A percentile compares a stretch with the other conserved stretches of the same genome.
phyloP scores from a whole-genome alignment of 2,888 invertebrate genomes.

The Xylota sylvarum region DNA sequence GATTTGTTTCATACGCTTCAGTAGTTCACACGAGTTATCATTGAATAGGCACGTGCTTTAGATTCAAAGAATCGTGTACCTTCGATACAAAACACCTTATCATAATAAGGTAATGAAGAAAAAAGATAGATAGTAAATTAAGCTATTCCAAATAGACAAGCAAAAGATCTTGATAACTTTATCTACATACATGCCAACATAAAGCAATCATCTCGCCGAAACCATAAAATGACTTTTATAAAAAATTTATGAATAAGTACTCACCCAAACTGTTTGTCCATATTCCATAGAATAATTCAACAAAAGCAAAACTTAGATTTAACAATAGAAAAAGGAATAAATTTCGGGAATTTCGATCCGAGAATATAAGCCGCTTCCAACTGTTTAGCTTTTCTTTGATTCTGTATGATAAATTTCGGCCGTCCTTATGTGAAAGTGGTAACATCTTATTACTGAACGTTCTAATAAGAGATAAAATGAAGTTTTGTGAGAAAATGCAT shows the following conservation, averaged over 20 bases:
- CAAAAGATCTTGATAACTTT: background rate
- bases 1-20: too few species aligned
- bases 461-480: conserved; percentile 25
- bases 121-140: background rate
- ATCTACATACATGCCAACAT: background rate
- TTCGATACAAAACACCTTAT: background rate
- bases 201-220: background rate
- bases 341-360: conserved; percentile 97
- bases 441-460: conserved; percentile 79
- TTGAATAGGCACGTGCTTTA: background rate
- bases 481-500: conserved; percentile 18
- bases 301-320: conserved; percentile 98
- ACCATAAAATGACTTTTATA: background rate
- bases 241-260: conserved; percentile 70
- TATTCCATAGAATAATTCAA: conserved; percentile 96
- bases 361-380: conserved; percentile 94
- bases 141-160: conserved; percentile 3
- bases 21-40: too few species aligned
- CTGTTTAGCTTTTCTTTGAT: conserved; percentile 91
- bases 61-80: background rate
- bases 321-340: conserved; percentile 95
- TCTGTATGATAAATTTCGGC: conserved; percentile 87
- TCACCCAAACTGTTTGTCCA: conserved; percentile 94
- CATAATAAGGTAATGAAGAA: background rate
- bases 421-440: conserved; percentile 91